phyloP scores from a whole-genome alignment of 2,797 vertebrate genomes.

The Clarias laeviceps region DNA sequence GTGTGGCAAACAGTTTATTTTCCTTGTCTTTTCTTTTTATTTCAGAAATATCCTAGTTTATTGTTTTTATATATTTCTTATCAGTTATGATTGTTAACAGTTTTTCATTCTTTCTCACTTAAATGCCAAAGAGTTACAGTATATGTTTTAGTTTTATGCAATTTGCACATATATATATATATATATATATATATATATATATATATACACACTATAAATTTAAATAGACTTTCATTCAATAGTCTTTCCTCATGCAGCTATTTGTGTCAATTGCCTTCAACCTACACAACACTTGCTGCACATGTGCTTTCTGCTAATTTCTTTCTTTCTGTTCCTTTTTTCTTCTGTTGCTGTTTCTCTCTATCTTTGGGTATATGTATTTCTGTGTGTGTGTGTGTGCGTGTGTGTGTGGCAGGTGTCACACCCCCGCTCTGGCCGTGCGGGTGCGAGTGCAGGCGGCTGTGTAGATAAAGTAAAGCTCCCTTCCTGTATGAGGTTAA shows the following conservation, averaged over 20 bases:
- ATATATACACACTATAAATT: too few relatives aligned
- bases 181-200: neutral
- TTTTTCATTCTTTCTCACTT: conserved; percentile 5
- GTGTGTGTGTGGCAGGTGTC: conserved; percentile 71
- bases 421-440: conserved; percentile 70
- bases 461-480: conserved; percentile 72
- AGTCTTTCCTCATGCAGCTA: neutral
- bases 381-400: conserved; percentile 22
- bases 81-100: neutral
- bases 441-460: conserved; percentile 46
- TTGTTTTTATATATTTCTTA: neutral
- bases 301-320: conserved; percentile 38
- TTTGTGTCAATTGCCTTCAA: conserved; percentile 9
- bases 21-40: neutral
- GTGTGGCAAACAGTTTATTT: neutral
- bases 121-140: neutral
- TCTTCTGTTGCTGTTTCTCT: conserved; percentile 30
- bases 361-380: conserved; percentile 27
- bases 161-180: neutral
- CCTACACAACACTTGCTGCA: conserved; percentile 28
- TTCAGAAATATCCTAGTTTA: neutral
- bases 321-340: conserved; percentile 53
- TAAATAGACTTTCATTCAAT: conserved; percentile 1
- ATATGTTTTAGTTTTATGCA: neutral
- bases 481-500: conserved; percentile 79